Evolutionary conservation across 2,797 vertebrate species (phyloP).

Genomic region (Sebastolobus altivelis): DNA sequence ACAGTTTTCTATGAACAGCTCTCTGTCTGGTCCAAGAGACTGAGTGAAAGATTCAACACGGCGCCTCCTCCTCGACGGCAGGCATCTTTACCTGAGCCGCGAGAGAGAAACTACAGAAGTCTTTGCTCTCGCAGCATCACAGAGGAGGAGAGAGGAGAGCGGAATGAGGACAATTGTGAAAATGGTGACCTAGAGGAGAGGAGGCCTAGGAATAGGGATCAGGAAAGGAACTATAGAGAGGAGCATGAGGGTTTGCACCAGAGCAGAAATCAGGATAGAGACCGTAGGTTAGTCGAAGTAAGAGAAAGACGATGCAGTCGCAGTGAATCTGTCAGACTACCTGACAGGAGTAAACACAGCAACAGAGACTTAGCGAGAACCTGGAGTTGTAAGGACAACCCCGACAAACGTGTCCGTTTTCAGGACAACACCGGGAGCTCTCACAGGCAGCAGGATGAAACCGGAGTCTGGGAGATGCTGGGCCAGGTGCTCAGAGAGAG

Average conservation of each 20-base stretch:
- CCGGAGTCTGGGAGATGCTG: conserved; percentile 73
- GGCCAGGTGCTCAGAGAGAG: conserved; percentile 75
- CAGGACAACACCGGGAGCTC: conserved; percentile 60
- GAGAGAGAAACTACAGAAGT: conserved; percentile 50
- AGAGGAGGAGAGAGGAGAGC: conserved; percentile 43
- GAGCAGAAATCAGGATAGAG: conserved; percentile 28
- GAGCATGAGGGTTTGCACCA: conserved; percentile 24
- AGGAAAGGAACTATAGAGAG: conserved; percentile 30
- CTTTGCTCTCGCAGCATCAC: conserved; percentile 46
- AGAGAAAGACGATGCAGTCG: conserved; percentile 47
- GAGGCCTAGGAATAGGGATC: conserved; percentile 16
- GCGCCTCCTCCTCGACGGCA: conserved; percentile 45
- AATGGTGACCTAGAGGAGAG: conserved; percentile 33
- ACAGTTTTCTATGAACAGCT: conserved; percentile 62
- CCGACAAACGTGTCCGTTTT: conserved; percentile 82
- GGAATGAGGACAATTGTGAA: conserved; percentile 30
- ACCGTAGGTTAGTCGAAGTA: conserved; percentile 11
- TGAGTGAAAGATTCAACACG: conserved; percentile 54
- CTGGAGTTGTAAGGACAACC: conserved; percentile 68
- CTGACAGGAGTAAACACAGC: conserved; percentile 29
- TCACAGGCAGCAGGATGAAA: conserved; percentile 32
- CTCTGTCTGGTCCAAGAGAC: conserved; percentile 60
- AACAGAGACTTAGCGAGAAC: conserved; percentile 60
- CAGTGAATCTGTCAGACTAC: conserved; percentile 61
- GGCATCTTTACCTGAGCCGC: conserved; percentile 33